A percentile compares a stretch with the other conserved stretches of the same genome.
These are phyloP conservation scores for Entosphenus tridentatus DNA, from an alignment of 2,113 vertebrate species.

Conservation along the genomic window DNA sequence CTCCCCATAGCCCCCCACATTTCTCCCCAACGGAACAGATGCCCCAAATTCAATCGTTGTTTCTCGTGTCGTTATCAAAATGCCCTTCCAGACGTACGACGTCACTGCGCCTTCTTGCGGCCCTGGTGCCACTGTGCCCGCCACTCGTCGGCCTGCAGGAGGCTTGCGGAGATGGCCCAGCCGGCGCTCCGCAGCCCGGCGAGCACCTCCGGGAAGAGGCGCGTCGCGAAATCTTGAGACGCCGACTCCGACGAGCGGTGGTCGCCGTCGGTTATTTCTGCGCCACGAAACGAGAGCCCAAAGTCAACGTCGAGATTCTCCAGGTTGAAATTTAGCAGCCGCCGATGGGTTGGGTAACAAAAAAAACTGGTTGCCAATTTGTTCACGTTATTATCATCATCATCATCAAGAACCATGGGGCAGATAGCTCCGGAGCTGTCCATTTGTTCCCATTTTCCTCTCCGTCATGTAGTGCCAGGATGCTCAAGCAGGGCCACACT, in stretches of 20 bases:
- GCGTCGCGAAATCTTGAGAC: too few relatives aligned
- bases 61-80: too few relatives aligned
- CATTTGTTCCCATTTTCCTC: too few relatives aligned
- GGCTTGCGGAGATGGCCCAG: conserved; percentile 36
- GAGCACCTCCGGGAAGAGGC: conserved; percentile 5
- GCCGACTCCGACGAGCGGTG: background rate
- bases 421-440: too few relatives aligned
- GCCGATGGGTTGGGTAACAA: background rate
- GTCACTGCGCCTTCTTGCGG: conserved; percentile 10
- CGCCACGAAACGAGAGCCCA: background rate
- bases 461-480: too few relatives aligned
- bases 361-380: background rate
- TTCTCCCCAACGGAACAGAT: too few relatives aligned
- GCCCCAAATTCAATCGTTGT: too few relatives aligned
- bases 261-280: background rate
- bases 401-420: too few relatives aligned
- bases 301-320: background rate
- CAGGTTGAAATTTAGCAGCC: background rate
- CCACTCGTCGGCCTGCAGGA: conserved; percentile 54
- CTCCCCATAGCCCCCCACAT: too few relatives aligned
- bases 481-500: too few relatives aligned
- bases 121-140: conserved; percentile 33
- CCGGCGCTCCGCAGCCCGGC: conserved; percentile 27
- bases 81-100: too few relatives aligned
- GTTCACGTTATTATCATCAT: too few relatives aligned